Conservation (phyloP, 1,140 invertebrate species). For the Papilio dardanus region DNA sequence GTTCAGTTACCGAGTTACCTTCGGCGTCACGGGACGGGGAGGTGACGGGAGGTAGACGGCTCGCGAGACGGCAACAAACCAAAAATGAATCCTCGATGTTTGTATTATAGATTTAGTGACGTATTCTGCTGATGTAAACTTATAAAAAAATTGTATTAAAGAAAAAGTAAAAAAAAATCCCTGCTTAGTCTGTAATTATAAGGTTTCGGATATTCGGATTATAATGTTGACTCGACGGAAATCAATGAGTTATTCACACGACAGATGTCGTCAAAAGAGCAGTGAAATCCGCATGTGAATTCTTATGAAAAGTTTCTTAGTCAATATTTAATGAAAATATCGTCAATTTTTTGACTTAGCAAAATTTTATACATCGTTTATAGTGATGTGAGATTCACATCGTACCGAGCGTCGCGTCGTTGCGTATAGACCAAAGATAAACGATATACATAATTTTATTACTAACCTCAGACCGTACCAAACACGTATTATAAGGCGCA, state of each 20-base stretch:
- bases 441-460: constrained; percentile 77
- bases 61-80: constrained; percentile 79
- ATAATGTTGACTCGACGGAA: constrained; percentile 72
- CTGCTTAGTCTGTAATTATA: constrained; percentile 79
- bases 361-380: constrained; percentile 82
- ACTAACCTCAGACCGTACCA: constrained; percentile 80
- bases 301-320: constrained; percentile 81
- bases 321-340: constrained; percentile 80
- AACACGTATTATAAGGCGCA: constrained; percentile 72
- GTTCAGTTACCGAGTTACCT: constrained; percentile 67
- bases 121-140: constrained; percentile 80
- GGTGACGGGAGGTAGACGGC: constrained; percentile 56
- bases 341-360: constrained; percentile 82
- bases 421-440: constrained; percentile 79
- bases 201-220: constrained; percentile 76
- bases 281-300: constrained; percentile 72
- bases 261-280: constrained; percentile 44
- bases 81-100: constrained; percentile 79
- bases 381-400: constrained; percentile 72
- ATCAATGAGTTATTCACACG: constrained; percentile 63
- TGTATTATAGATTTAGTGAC: constrained; percentile 75
- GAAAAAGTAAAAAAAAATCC: constrained; percentile 79
- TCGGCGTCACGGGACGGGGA: constrained; percentile 45
- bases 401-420: constrained; percentile 73
- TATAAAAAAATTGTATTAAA: constrained; percentile 75